phyloP scores from a whole-genome alignment of 1,140 invertebrate genomes.

The Ips nitidus region DNA sequence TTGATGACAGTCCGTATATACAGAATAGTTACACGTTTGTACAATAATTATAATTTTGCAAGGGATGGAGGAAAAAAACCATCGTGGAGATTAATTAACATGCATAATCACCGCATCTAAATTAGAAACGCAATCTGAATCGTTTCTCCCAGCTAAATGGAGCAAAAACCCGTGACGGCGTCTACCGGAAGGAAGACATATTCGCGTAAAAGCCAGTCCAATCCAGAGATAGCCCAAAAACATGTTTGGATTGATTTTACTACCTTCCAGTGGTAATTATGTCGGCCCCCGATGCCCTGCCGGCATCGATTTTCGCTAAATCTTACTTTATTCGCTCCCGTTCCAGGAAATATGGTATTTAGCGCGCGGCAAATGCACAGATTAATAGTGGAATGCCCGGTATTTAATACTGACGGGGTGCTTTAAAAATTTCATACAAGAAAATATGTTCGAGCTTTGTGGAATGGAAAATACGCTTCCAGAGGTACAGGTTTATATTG shows the following conservation, averaged over 20 bases:
- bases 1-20: too few relatives aligned
- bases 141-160: background rate
- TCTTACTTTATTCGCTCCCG: constrained; percentile 27
- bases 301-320: constrained; percentile 28
- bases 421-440: constrained; percentile 18
- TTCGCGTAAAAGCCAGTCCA: constrained; percentile 27
- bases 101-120: background rate
- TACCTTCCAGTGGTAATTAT: constrained; percentile 29
- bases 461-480: background rate
- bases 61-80: too few relatives aligned
- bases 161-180: constrained; percentile 14
- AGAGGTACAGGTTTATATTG: too few relatives aligned
- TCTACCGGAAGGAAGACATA: constrained; percentile 19
- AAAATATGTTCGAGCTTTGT: constrained; percentile 1
- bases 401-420: constrained; percentile 16
- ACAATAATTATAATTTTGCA: too few relatives aligned
- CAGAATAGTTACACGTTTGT: too few relatives aligned
- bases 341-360: constrained; percentile 26
- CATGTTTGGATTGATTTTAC: constrained; percentile 25
- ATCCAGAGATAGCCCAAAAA: constrained; percentile 26
- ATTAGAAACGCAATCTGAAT: constrained; percentile 1
- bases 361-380: constrained; percentile 20
- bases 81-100: background rate
- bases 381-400: constrained; percentile 27
- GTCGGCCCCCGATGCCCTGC: constrained; percentile 22